Conservation (phyloP, 2,797 vertebrate species). For the Phrynocephalus forsythii region DNA sequence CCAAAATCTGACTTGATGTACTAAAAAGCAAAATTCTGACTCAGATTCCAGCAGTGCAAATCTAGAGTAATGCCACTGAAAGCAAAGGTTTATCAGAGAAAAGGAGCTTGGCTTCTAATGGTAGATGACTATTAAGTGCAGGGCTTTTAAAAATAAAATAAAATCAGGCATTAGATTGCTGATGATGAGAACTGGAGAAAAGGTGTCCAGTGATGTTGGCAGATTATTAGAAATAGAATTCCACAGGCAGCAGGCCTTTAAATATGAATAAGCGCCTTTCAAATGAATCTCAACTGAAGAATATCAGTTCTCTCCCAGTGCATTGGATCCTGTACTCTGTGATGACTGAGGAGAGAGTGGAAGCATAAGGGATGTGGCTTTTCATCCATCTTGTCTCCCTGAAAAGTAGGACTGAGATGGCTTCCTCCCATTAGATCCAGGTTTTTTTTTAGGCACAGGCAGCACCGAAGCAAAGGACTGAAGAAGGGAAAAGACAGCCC, state of each 20-base stretch:
- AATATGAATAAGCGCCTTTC: background rate
- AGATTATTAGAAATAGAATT: background rate
- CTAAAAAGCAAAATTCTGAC: constrained; percentile 16
- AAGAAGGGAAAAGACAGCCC: background rate
- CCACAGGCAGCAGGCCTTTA: background rate
- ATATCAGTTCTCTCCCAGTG: background rate
- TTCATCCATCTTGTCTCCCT: background rate
- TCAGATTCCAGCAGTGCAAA: constrained; percentile 33
- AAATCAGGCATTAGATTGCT: background rate
- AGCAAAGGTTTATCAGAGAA: constrained; percentile 33
- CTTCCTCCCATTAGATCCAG: background rate
- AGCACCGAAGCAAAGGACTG: no score
- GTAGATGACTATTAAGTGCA: background rate
- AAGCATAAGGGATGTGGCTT: background rate
- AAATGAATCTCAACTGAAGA: background rate
- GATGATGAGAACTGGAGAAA: background rate
- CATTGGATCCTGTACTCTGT: background rate
- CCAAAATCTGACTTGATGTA: constrained; percentile 17
- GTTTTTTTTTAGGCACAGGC: background rate
- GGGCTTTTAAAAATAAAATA: background rate
- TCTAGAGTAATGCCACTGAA: constrained; percentile 46
- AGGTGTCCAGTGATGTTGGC: background rate
- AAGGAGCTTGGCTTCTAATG: background rate
- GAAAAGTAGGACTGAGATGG: background rate
- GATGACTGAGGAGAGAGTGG: background rate